phyloP scores from a whole-genome alignment of 2,113 vertebrate genomes.

The Panurus biarmicus region DNA sequence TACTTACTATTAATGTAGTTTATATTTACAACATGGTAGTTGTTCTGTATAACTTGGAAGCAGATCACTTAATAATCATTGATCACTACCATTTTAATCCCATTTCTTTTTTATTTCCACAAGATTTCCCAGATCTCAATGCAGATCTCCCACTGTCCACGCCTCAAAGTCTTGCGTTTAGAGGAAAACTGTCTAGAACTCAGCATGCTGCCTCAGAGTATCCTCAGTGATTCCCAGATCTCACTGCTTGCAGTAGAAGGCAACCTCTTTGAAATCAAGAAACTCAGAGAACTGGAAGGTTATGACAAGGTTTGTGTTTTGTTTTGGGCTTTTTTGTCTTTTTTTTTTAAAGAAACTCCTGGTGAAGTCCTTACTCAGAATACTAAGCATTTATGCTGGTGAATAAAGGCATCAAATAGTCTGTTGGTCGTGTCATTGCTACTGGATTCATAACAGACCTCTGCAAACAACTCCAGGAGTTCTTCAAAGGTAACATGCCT shows the following conservation, averaged over 20 bases:
- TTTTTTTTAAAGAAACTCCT: background rate
- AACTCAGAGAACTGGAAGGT: conserved; percentile 86
- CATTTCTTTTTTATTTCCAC: background rate
- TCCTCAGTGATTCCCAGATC: conserved; percentile 88
- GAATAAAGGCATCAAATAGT: background rate
- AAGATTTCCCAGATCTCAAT: conserved; percentile 88
- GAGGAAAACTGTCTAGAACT: conserved; percentile 98
- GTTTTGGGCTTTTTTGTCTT: background rate
- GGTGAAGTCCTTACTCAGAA: background rate
- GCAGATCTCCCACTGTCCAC: conserved; percentile 83
- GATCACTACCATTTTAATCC: background rate
- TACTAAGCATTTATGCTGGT: background rate
- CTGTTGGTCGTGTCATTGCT: background rate
- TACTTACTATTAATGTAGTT: background rate
- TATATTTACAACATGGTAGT: background rate
- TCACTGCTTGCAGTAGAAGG: conserved; percentile 94
- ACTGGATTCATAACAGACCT: background rate
- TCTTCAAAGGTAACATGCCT: background rate
- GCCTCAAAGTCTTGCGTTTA: conserved; percentile 92
- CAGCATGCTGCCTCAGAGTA: conserved; percentile 83
- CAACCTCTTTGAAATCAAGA: conserved; percentile 96
- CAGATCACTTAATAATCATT: background rate
- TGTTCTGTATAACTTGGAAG: background rate
- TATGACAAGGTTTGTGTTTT: conserved; percentile 85
- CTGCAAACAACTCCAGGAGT: background rate